Evolutionary conservation across 1,140 invertebrate species (phyloP).

Genomic region (Ectropis grisescens): DNA sequence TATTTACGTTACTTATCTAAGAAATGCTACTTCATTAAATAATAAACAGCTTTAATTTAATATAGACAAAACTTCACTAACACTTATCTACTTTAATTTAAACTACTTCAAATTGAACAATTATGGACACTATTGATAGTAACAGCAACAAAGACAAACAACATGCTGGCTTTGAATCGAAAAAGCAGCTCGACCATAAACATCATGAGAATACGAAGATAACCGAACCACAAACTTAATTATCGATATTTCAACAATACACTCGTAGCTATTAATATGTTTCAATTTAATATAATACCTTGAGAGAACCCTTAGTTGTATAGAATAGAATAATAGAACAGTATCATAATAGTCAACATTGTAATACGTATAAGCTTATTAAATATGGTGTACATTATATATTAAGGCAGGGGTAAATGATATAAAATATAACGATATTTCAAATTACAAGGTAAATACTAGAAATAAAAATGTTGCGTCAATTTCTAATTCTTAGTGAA

Average conservation of each 20-base stretch:
- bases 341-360: slow-evolving; percentile 62
- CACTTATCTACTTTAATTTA: slow-evolving; percentile 45
- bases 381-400: slow-evolving; percentile 30
- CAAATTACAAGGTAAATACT: slow-evolving; percentile 19
- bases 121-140: slow-evolving; percentile 33
- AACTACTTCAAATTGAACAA: slow-evolving; percentile 52
- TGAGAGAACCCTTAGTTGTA: too few relatives aligned
- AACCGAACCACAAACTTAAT: too few relatives aligned
- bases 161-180: slow-evolving; percentile 13
- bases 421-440: slow-evolving; percentile 51
- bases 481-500: slow-evolving; percentile 6
- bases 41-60: slow-evolving; percentile 32
- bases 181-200: too few relatives aligned
- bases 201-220: too few relatives aligned
- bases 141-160: slow-evolving; percentile 29
- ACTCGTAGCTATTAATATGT: too few relatives aligned
- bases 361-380: slow-evolving; percentile 63
- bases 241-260: too few relatives aligned
- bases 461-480: slow-evolving; percentile 8
- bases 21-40: too few relatives aligned
- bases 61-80: slow-evolving; percentile 38
- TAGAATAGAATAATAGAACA: slow-evolving; percentile 22
- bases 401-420: slow-evolving; percentile 44
- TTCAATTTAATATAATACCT: too few relatives aligned
- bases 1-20: too few relatives aligned